A percentile compares a stretch with the other conserved stretches of the same genome.
Conservation (phyloP, 2,113 vertebrate genomes). For the Lophochroa leadbeateri region DNA sequence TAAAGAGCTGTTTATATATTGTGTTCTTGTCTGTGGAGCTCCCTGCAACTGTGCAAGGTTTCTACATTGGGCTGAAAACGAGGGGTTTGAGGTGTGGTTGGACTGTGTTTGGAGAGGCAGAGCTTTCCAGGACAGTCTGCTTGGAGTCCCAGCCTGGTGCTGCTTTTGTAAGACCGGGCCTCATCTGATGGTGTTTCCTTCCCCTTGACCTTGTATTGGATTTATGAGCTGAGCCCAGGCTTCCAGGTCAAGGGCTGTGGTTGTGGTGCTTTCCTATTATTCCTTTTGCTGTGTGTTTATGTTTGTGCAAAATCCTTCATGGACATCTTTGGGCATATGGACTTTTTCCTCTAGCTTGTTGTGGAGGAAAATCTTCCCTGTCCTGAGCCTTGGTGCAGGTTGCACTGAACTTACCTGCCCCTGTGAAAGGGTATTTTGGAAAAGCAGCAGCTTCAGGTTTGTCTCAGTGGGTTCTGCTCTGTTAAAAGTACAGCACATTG, state of each 20-base stretch:
- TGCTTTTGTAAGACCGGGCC: background rate
- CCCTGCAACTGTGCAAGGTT: accelerated
- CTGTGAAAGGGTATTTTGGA: background rate
- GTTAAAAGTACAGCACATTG: accelerated
- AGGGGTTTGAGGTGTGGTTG: background rate
- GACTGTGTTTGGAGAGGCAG: background rate
- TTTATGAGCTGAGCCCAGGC: accelerated
- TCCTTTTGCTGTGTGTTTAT: accelerated
- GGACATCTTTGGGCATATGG: accelerated
- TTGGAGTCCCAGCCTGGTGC: background rate
- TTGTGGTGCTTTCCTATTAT: accelerated
- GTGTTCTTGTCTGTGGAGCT: background rate
- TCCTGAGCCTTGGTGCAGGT: accelerated
- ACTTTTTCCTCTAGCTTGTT: background rate
- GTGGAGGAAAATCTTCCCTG: background rate
- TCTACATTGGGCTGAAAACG: background rate
- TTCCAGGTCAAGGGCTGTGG: too few relatives aligned
- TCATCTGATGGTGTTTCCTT: background rate
- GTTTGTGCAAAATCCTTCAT: background rate
- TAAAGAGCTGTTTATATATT: background rate
- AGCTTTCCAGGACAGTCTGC: background rate
- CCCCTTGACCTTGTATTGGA: background rate
- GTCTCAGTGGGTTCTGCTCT: background rate
- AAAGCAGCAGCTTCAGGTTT: background rate
- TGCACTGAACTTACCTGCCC: background rate